Evolutionary conservation across 2,888 invertebrate genomes (phyloP), one percentile per base, ranked within the genome.

Genomic region (Alloplasta piceator): DNA sequence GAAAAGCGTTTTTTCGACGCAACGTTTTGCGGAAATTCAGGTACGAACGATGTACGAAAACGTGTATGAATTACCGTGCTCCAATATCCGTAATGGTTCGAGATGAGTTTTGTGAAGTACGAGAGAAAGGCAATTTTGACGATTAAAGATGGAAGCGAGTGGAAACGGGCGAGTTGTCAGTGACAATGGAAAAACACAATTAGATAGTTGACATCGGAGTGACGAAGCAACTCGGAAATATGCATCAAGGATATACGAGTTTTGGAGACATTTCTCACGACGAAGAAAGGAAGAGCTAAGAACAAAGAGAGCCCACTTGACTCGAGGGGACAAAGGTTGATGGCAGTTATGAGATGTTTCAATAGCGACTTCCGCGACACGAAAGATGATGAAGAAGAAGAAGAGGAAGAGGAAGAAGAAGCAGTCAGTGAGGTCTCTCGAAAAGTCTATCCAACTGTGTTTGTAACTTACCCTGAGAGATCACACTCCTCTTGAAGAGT

Each of bases 401-500:
- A 16, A 52, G 16, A 64, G 12, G 76, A 55, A 36, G 74, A 38
- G 52, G 61, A 70, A 82, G 81, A 26, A 85, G 72, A 82, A 84
- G 52, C 16, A 83, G 78, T 16, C 39, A 67, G 63, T 39, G 72
- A 52, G 48, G 64, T 66, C 68, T 46, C 58, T 16, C 71, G 61
- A 38, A 14, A 74, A 74, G 64, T 82, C 76, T 72, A 79, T 80
- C 64, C 72, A 71, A 73, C 80, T 82, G 80, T 26, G 26, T 82
- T 82, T 82, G 80, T 77, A 52, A 52, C 12, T 52, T 52, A 12
- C 12, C 52, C 52, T 6, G 52, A 43, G 10, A 52, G 52, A 43
- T 78, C 16, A 52, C 52, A 52, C 52, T 48, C 48, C 48, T 48
- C 48, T 10, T 48, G 12, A 10, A 48, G 48, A 48, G 12, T 48